Evolutionary conservation across 2,113 vertebrate genomes (phyloP).

Genomic region (Rhineura floridana): DNA sequence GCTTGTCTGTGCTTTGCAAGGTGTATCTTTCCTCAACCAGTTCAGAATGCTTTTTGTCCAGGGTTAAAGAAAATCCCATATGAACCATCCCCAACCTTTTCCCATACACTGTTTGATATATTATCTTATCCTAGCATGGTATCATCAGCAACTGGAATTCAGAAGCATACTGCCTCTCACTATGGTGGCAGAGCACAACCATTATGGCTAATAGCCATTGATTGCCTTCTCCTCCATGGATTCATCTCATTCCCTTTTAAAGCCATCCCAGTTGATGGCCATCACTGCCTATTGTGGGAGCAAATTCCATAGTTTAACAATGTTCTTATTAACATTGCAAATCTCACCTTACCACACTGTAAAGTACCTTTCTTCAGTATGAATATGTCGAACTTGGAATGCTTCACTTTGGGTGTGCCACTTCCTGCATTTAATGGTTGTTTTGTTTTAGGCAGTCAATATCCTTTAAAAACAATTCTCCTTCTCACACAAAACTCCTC

Average conservation of each 20-base stretch:
- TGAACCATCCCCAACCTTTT: slow-evolving; percentile 1
- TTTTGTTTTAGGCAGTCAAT: not conserved
- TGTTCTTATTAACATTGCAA: not conserved
- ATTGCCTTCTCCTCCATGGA: no score
- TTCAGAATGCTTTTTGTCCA: not conserved
- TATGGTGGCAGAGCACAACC: no score
- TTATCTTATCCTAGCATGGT: slow-evolving; percentile 23
- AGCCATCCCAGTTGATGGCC: no score
- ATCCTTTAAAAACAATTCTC: not conserved
- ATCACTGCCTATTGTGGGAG: no score
- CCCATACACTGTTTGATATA: slow-evolving; percentile 34
- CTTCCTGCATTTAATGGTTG: not conserved
- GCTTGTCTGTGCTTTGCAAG: not conserved
- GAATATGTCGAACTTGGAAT: not conserved
- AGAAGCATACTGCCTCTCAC: no score
- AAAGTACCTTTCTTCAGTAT: not conserved
- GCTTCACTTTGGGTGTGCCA: not conserved
- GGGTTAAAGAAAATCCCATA: not conserved
- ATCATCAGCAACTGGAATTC: no score
- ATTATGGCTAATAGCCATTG: no score
- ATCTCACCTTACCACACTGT: not conserved
- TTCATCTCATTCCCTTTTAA: no score
- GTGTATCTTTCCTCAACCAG: fast-evolving
- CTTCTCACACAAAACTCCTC: slow-evolving; percentile 4
- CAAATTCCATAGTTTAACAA: no score